Percentiles rank a stretch among this genome's conserved stretches.
These are phyloP conservation scores for Physella acuta DNA, from an alignment of 1,140 invertebrate species.

Conservation along the genomic window DNA sequence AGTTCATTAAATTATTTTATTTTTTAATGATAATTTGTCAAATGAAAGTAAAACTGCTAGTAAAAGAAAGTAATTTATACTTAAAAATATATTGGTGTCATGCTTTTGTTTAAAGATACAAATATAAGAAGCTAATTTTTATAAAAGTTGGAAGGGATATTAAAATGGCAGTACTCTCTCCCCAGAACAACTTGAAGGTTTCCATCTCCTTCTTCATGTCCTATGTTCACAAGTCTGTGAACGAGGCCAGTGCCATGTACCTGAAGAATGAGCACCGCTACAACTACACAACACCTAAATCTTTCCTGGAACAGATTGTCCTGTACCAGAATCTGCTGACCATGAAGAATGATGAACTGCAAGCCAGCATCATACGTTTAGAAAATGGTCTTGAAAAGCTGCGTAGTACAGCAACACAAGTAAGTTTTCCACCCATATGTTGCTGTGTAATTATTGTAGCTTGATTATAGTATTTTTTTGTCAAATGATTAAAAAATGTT, in stretches of 20 bases:
- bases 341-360: slow-evolving; percentile 79
- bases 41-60: too few species aligned
- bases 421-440: too few species aligned
- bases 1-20: too few species aligned
- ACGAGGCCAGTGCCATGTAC: slow-evolving; percentile 82
- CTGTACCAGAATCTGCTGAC: slow-evolving; percentile 85
- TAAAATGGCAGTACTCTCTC: too few species aligned
- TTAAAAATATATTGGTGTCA: too few species aligned
- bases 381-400: slow-evolving; percentile 93
- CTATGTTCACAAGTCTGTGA: slow-evolving; percentile 89
- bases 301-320: slow-evolving; percentile 92
- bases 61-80: too few species aligned
- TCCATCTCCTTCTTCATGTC: slow-evolving; percentile 87
- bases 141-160: too few species aligned
- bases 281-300: slow-evolving; percentile 97
- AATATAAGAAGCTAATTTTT: too few species aligned
- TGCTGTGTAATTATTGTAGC: too few species aligned
- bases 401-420: slow-evolving; percentile 75
- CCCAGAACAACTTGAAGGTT: slow-evolving; percentile 44
- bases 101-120: too few species aligned
- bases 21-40: too few species aligned
- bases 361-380: slow-evolving; percentile 79
- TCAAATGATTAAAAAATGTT: neutral
- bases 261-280: slow-evolving; percentile 86
- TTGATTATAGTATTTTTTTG: neutral